Evolutionary conservation across 1,140 invertebrate genomes (phyloP), one percentile per base, ranked within the genome.

Genomic region (Nixonia krombeini): DNA sequence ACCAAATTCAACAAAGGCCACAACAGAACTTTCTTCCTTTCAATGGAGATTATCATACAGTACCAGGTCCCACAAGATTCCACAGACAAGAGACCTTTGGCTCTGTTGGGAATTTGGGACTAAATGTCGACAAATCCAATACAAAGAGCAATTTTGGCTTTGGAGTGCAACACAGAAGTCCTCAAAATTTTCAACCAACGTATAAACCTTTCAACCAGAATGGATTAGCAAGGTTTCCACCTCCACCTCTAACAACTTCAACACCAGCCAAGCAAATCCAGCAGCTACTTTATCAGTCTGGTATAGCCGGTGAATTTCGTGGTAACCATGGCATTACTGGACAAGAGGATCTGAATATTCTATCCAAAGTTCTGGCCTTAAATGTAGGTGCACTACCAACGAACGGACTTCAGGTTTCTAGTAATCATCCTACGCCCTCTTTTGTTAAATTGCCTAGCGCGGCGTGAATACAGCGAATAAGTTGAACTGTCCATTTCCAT

Each of bases 341-440:
- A 65, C 88, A 89, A 57, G 90, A 91, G 82, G 92, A 93, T 73
- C 85, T 93, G 17, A 92, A 92, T 75, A 91, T 94, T 59, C 91
- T 94, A 10, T 91, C 91, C 10, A 93, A 93, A 83, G 90, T 94
- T 29, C 81, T 94, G 51, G 90, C 91, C 12, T 82, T 92, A 25
- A 92, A 93, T 78, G 91, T 92, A 65, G 90, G 90, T 26, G 76
- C 83, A 0, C 2, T 81, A 0, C 80, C 83, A 2, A 45, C 46
- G 1, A 70, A 64, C 18, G 68, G 59, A 9, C 3, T 71, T 3
- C 72, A 69, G 31, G 71, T 71, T 9, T 44, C 50, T 6, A 47
- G 25, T 2, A 70, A 46, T 58, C 64, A 40, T 2, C 50, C 51
- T 4, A n/a, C n/a, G n/a, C n/a, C n/a, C n/a, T n/a, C 33, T 1